A percentile compares a stretch with the other conserved stretches of the same genome.
These are phyloP conservation scores for Pelecanus crispus DNA, from an alignment of 2,113 vertebrate species.

Conservation along the genomic window DNA sequence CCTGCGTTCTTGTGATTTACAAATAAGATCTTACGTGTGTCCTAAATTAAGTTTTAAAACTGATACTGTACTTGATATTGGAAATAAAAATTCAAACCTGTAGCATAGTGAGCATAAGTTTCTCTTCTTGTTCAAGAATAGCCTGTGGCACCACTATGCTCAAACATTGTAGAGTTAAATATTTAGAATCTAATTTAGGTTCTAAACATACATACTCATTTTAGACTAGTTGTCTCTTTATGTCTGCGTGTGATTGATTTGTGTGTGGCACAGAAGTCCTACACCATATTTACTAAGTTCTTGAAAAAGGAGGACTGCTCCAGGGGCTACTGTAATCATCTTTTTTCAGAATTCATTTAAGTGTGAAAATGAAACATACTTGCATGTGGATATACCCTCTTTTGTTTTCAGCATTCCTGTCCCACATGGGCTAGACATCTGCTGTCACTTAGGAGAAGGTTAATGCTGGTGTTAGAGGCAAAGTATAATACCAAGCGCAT, in stretches of 20 bases:
- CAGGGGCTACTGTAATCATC: neutral
- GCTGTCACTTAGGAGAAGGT: neutral
- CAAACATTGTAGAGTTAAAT: neutral
- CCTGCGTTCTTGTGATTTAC: neutral
- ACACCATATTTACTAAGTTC: neutral
- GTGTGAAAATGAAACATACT: neutral
- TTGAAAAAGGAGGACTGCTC: neutral
- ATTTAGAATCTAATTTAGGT: neutral
- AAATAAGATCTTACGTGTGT: neutral
- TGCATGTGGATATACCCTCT: neutral
- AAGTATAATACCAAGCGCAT: neutral
- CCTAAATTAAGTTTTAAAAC: neutral
- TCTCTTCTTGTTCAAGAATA: neutral
- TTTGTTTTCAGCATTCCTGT: neutral
- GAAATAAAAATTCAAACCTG: neutral
- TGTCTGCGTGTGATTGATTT: neutral
- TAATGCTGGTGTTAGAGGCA: neutral
- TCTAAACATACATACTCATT: accelerated
- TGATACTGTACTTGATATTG: neutral
- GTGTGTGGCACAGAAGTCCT: neutral
- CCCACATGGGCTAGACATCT: neutral
- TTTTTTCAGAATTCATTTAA: neutral
- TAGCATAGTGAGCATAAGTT: neutral
- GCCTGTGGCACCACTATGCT: neutral
- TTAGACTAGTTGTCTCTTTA: neutral